Evolutionary conservation across 2,888 invertebrate species (phyloP).

Genomic region (Sceliomorpha sp.): DNA sequence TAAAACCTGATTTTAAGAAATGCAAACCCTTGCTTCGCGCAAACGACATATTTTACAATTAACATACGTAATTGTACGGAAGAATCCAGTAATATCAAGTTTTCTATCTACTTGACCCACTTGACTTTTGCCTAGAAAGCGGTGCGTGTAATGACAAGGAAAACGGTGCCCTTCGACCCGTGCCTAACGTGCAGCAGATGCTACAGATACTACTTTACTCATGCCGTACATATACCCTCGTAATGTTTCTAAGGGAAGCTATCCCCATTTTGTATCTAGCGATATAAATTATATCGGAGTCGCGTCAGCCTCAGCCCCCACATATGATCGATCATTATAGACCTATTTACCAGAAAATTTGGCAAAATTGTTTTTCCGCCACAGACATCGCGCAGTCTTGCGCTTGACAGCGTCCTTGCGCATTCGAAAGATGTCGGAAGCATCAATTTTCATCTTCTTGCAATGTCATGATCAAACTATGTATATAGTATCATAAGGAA

Average conservation of each 20-base stretch:
- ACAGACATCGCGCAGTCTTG: constrained; percentile 35
- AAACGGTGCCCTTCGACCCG: constrained; percentile 78
- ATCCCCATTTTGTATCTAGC: constrained; percentile 74
- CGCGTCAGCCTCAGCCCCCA: constrained; percentile 77
- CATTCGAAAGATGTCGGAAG: no score
- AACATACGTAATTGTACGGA: not conserved
- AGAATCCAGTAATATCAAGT: constrained; percentile 7
- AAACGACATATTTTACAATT: no score
- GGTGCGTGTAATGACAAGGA: constrained; percentile 73
- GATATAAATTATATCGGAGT: constrained; percentile 79
- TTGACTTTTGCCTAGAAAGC: constrained; percentile 71
- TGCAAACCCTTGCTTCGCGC: no score
- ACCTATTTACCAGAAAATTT: constrained; percentile 77
- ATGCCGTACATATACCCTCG: constrained; percentile 53
- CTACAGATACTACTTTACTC: constrained; percentile 65
- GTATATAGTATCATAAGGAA: no score
- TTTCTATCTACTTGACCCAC: constrained; percentile 73
- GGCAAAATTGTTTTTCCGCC: constrained; percentile 67
- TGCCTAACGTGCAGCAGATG: constrained; percentile 80
- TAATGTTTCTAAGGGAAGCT: constrained; percentile 71
- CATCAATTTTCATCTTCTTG: no score
- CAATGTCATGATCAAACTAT: no score
- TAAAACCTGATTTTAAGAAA: no score
- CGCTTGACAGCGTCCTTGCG: constrained; percentile 45
- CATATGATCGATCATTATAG: constrained; percentile 79